Conservation (phyloP, 2,888 invertebrate genomes). For the Hyposoter dolosus region DNA sequence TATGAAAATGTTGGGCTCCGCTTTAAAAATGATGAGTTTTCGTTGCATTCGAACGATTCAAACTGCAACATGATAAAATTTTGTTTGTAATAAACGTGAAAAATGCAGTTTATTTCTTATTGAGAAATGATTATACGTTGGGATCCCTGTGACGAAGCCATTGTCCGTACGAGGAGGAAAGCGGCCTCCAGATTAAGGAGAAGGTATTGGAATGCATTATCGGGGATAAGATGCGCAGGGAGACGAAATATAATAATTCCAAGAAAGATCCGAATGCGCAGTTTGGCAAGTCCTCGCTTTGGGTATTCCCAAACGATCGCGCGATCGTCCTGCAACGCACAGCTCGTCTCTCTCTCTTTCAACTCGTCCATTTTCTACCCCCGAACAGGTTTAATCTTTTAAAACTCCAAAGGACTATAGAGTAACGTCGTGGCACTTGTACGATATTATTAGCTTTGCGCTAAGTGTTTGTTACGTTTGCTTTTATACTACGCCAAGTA, state of each 20-base stretch:
- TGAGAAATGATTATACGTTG: background rate
- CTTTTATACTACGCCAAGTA: conserved; percentile 55
- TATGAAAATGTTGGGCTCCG: too few species aligned
- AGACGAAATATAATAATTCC: conserved; percentile 21
- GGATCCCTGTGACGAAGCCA: background rate
- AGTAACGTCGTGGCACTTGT: conserved; percentile 49
- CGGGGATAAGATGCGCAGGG: conserved; percentile 3
- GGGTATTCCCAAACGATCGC: conserved; percentile 57
- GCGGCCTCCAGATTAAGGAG: conserved; percentile 21
- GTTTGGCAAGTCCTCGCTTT: conserved; percentile 5
- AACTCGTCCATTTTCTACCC: conserved; percentile 41
- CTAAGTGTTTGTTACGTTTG: conserved; percentile 64
- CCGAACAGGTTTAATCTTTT: conserved; percentile 66
- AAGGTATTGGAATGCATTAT: conserved; percentile 10
- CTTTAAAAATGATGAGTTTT: too few species aligned
- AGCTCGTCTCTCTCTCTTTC: background rate
- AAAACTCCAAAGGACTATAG: conserved; percentile 42
- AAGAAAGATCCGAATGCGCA: conserved; percentile 10
- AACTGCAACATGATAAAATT: background rate
- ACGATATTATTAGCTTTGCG: conserved; percentile 45
- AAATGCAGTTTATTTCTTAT: background rate
- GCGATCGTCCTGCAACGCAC: conserved; percentile 19
- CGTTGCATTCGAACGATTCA: too few species aligned
- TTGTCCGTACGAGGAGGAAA: background rate
- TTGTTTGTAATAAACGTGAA: background rate